Evolutionary conservation across 2,113 vertebrate species (phyloP).

Genomic region (Carassius auratus): DNA sequence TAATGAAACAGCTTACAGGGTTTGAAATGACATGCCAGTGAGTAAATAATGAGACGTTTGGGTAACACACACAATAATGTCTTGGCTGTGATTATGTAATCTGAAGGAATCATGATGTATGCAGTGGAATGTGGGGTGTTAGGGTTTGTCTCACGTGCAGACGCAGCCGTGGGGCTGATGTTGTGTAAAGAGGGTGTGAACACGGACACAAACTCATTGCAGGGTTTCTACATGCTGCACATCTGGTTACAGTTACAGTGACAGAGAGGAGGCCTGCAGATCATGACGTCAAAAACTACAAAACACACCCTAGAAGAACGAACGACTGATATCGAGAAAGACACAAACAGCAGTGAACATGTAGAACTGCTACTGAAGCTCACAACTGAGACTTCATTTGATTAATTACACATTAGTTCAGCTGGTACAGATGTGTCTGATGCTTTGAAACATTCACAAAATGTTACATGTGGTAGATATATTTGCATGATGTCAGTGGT

Average conservation of each 20-base stretch:
- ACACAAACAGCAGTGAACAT: not conserved
- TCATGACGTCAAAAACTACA: not conserved
- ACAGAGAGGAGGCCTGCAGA: not conserved
- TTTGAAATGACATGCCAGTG: not conserved
- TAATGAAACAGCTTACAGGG: not conserved
- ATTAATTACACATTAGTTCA: not conserved
- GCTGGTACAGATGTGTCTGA: not conserved
- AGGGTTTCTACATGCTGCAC: slow-evolving; percentile 3
- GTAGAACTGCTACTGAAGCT: not conserved
- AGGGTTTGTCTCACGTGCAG: not conserved
- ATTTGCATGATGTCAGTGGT: not conserved
- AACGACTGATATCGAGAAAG: not conserved
- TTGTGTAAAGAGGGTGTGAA: slow-evolving; percentile 3
- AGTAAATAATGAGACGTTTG: not conserved
- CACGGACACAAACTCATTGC: not conserved
- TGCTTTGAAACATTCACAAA: not conserved
- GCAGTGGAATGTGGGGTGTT: not conserved
- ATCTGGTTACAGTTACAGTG: slow-evolving; percentile 2
- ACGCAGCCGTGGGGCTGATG: not conserved
- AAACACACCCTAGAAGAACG: not conserved
- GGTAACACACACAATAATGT: not conserved
- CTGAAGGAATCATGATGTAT: not conserved
- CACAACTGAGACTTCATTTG: not conserved
- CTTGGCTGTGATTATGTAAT: not conserved
- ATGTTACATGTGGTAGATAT: not conserved